These are phyloP conservation scores for Caranx melampygus DNA, from an alignment of 2,113 vertebrate species.

Conservation along the genomic window DNA sequence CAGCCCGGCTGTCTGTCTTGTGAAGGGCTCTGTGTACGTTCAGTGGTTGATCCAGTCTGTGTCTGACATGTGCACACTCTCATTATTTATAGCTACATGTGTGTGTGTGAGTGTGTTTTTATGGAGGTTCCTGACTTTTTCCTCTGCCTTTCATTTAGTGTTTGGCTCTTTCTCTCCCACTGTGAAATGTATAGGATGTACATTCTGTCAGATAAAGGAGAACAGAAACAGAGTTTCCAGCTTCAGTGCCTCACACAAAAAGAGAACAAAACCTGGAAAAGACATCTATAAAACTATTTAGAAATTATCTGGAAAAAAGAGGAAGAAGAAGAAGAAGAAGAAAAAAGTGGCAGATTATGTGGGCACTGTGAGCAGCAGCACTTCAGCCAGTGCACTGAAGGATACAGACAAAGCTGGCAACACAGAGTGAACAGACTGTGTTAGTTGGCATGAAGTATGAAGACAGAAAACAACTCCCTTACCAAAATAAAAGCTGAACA, in stretches of 20 bases:
- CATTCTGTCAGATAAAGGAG: slow-evolving; percentile 42
- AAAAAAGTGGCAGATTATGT: neutral
- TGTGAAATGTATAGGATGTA: slow-evolving; percentile 65
- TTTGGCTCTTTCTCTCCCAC: slow-evolving; percentile 49
- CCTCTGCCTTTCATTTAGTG: slow-evolving; percentile 65
- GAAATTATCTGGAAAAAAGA: neutral
- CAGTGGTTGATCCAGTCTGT: slow-evolving; percentile 16
- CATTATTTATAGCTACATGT: slow-evolving; percentile 19
- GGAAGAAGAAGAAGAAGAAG: too few relatives aligned
- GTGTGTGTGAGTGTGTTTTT: slow-evolving; percentile 53
- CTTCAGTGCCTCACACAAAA: neutral
- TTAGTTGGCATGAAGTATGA: neutral
- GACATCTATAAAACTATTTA: neutral
- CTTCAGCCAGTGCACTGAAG: neutral
- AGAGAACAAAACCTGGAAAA: neutral
- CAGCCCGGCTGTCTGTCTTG: slow-evolving; percentile 25
- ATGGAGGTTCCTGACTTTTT: slow-evolving; percentile 66
- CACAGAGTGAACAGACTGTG: slow-evolving; percentile 9
- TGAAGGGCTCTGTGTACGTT: slow-evolving; percentile 6
- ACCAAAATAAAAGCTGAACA: slow-evolving; percentile 12
- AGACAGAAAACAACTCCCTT: neutral
- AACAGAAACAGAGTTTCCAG: neutral
- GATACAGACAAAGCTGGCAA: slow-evolving; percentile 27
- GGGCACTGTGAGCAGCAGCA: neutral
- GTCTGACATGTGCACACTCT: slow-evolving; percentile 10